Evolutionary conservation across 2,113 vertebrate genomes (phyloP), one percentile per base, ranked within the genome.

Genomic region (Ondatra zibethicus): DNA sequence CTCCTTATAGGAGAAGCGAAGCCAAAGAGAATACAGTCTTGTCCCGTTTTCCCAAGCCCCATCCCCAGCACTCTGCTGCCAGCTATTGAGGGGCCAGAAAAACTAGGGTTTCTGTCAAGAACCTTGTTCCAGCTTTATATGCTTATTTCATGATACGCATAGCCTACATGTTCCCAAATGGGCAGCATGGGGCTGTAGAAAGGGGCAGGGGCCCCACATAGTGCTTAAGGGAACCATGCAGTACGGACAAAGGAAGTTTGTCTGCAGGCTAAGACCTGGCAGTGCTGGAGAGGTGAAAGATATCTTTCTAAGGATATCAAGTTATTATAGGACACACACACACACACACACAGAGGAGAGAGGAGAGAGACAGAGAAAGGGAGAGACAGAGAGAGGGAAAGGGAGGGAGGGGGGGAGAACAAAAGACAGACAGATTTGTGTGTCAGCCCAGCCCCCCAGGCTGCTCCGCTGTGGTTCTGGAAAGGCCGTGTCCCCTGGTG

Each of bases 401-500:
- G 72, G 23, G n/a, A 42, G 72, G 8, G 70, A 45, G 42, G 5
- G 39, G 2, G 1, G 13, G 76, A 17, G 45, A 10, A 4, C 3
- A 68, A 89, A 95, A 31, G 61, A 52, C 31, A 50, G 29, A 36
- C 29, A 50, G 27, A 36, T 47, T 25, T 36, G 76, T 17, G 5
- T 7, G 42, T 27, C 58, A 92, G 58, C 13, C 25, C 3, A 27
- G 58, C 21, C 45, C 50, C 33, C 36, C 0, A 0, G 76, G 55
- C 33, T 0, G 0, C 55, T 3, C 10, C 17, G 70, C n/a, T 3
- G 45, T n/a, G 29, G 25, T 36, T 33, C 27, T 68, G 27, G 12
- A 85, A 88, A 66, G 0, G 19, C 31, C 58, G 58, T 23, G n/a
- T 66, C 10, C 17, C 91, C 77, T 16, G 0, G 21, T 0, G 0